Percentiles rank a stretch among this genome's conserved stretches.
Conservation (phyloP, 1,140 invertebrate genomes). For the Atopsyche davidsoni region DNA sequence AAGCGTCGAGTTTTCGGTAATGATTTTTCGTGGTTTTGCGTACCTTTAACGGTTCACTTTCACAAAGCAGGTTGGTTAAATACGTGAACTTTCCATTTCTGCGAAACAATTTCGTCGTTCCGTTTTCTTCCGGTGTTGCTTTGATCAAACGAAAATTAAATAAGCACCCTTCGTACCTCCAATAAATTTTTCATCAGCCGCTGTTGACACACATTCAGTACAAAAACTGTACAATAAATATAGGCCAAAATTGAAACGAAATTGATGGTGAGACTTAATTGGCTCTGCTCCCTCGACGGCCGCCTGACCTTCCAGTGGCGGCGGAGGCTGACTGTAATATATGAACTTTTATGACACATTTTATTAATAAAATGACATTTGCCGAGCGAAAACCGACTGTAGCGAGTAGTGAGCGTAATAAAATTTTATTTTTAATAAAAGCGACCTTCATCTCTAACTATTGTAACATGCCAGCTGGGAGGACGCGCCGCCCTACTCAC, state of each 20-base stretch:
- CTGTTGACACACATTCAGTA: background rate
- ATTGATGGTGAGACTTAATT: background rate
- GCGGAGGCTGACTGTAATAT: background rate
- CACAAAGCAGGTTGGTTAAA: background rate
- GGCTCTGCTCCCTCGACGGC: too few species aligned
- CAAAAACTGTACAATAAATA: background rate
- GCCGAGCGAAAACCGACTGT: background rate
- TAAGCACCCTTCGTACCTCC: background rate
- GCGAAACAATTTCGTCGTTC: background rate
- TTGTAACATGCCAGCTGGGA: too few species aligned
- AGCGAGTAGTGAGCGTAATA: background rate
- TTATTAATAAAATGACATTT: background rate
- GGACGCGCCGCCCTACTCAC: too few species aligned
- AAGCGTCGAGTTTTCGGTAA: too few species aligned
- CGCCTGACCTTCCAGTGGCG: too few species aligned
- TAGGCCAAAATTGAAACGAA: background rate
- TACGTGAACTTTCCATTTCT: background rate
- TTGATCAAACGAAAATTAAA: slow-evolving; percentile 1
- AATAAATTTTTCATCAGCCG: background rate
- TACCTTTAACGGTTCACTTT: background rate
- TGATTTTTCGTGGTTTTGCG: background rate
- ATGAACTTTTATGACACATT: background rate
- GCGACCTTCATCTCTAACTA: too few species aligned
- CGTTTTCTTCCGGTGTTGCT: background rate
- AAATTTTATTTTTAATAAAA: too few species aligned